Evolutionary conservation across 1,140 invertebrate species (phyloP).

Genomic region (Apis cerana): DNA sequence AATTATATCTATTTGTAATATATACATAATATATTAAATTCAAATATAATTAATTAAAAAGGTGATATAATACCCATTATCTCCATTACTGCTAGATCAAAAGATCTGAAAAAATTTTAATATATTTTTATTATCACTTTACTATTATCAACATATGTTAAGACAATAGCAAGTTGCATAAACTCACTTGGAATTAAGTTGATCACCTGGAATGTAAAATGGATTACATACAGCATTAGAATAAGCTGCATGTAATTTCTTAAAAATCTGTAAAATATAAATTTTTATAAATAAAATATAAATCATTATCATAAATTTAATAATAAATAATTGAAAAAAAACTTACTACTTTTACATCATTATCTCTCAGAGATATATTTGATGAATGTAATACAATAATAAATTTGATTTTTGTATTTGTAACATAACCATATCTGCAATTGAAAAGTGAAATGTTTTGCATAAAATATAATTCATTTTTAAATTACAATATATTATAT

Average conservation of each 20-base stretch:
- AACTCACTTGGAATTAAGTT: slow-evolving; percentile 90
- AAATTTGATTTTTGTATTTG: slow-evolving; percentile 98
- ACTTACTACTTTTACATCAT: slow-evolving; percentile 94
- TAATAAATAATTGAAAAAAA: slow-evolving; percentile 17
- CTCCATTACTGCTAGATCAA: slow-evolving; percentile 74
- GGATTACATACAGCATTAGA: slow-evolving; percentile 97
- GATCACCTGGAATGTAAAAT: slow-evolving; percentile 94
- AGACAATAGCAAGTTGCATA: background rate
- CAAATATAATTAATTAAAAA: slow-evolving; percentile 12
- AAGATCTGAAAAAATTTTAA: slow-evolving; percentile 68
- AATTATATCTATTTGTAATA: background rate
- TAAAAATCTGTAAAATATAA: slow-evolving; percentile 87
- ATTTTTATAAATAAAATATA: slow-evolving; percentile 53
- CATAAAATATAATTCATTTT: background rate
- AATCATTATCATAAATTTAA: too few relatives aligned
- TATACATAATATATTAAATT: background rate
- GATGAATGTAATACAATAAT: slow-evolving; percentile 96
- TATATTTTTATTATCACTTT: too few relatives aligned
- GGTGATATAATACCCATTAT: slow-evolving; percentile 72
- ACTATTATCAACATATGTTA: background rate
- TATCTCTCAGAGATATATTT: slow-evolving; percentile 93
- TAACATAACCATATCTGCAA: slow-evolving; percentile 97
- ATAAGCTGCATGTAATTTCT: slow-evolving; percentile 94
- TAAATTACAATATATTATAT: slow-evolving; percentile 26
- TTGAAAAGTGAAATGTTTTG: slow-evolving; percentile 35